phyloP scores from a whole-genome alignment of 2,113 vertebrate genomes.

The Lontra canadensis region DNA sequence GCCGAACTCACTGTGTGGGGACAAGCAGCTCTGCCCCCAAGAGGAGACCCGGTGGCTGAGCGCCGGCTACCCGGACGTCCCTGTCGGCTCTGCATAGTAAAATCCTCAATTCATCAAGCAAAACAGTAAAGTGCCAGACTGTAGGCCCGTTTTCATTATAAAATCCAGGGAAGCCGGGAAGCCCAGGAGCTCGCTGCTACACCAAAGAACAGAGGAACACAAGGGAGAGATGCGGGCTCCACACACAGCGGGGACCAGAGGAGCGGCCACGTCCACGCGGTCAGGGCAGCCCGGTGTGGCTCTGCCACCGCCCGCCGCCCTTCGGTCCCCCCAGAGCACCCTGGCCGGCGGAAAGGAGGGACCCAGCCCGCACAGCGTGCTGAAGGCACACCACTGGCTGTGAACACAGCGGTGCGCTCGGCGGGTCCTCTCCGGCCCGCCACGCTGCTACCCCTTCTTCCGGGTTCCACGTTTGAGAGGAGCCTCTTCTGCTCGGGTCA shows the following conservation, averaged over 20 bases:
- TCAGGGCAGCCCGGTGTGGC: neutral
- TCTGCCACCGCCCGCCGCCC: neutral
- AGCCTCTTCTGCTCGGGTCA: neutral
- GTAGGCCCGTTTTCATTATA: slow-evolving; percentile 35
- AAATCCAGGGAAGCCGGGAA: neutral
- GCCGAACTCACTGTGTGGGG: neutral
- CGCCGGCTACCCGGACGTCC: neutral
- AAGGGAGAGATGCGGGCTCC: neutral
- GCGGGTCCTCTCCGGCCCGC: neutral
- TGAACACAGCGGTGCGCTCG: too few species aligned
- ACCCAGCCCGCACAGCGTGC: neutral
- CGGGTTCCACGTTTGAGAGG: neutral
- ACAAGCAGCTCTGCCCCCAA: neutral
- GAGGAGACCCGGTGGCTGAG: neutral
- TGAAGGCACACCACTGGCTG: neutral
- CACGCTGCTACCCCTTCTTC: neutral
- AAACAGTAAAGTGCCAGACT: slow-evolving; percentile 53
- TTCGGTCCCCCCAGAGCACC: slow-evolving; percentile 43
- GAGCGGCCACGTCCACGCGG: slow-evolving; percentile 48
- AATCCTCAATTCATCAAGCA: slow-evolving; percentile 9
- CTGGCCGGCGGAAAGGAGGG: slow-evolving; percentile 18
- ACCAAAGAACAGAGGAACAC: slow-evolving; percentile 16
- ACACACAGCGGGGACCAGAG: too few species aligned
- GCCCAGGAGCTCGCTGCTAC: neutral
- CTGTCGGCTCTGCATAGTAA: slow-evolving; percentile 15